phyloP scores from a whole-genome alignment of 2,888 invertebrate species.

The Blastobasis adustella region DNA sequence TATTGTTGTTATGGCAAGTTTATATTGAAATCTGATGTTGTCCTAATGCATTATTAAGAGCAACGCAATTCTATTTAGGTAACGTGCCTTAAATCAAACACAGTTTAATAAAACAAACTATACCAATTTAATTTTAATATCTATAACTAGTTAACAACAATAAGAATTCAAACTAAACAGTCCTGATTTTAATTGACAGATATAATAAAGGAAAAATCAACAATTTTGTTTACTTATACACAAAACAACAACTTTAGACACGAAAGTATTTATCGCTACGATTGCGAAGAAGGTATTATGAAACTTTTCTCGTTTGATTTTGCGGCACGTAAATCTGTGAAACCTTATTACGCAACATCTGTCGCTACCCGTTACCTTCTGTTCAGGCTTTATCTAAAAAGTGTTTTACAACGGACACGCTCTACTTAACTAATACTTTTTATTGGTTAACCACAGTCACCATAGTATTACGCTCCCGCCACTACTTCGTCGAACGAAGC shows the following conservation, averaged over 20 bases:
- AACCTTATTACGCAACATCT: constrained; percentile 62
- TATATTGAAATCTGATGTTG: too few relatives aligned
- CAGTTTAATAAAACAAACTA: constrained; percentile 17
- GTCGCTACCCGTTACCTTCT: constrained; percentile 40
- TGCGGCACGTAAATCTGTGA: constrained; percentile 40
- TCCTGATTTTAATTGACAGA: background rate
- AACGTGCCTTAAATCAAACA: constrained; percentile 5
- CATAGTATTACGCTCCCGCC: constrained; percentile 52
- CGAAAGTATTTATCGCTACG: background rate
- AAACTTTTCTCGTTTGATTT: constrained; percentile 25
- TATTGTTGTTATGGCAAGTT: too few relatives aligned
- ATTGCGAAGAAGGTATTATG: constrained; percentile 26
- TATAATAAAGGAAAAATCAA: background rate
- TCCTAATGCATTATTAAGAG: too few relatives aligned
- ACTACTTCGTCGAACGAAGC: constrained; percentile 77
- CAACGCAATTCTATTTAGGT: too few relatives aligned
- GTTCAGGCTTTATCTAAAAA: constrained; percentile 46
- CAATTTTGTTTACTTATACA: background rate
- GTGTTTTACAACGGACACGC: constrained; percentile 60
- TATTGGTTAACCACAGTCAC: constrained; percentile 46
- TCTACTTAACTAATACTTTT: constrained; percentile 47
- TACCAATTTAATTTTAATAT: constrained; percentile 20
- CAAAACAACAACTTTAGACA: background rate
- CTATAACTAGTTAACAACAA: constrained; percentile 65
- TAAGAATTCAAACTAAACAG: too few relatives aligned